These are phyloP conservation scores for Dicerorhinus sumatrensis DNA, from an alignment of 2,113 vertebrate species.

Conservation along the genomic window DNA sequence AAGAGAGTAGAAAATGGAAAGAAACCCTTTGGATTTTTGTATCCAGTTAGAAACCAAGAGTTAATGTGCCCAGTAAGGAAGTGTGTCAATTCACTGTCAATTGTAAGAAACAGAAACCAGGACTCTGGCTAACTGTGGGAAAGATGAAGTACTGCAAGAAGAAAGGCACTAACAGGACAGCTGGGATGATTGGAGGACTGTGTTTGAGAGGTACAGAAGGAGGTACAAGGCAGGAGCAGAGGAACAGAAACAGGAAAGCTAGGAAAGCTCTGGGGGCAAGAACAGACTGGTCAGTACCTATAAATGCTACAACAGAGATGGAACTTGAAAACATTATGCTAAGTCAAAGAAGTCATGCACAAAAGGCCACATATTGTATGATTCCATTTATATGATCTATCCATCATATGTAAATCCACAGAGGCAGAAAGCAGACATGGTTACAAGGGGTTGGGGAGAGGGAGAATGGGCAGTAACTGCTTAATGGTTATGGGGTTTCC, in stretches of 20 bases:
- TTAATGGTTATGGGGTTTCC: not conserved
- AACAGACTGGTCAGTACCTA: not conserved
- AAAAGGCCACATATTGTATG: not conserved
- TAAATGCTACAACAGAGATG: not conserved
- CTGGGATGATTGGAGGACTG: not conserved
- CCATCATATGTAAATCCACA: not conserved
- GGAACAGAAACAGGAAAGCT: not conserved
- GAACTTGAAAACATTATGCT: not conserved
- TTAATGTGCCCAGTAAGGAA: not conserved
- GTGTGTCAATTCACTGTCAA: not conserved
- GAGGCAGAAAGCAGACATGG: not conserved
- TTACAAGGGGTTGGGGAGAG: not conserved
- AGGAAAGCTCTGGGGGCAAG: not conserved
- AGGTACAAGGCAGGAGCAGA: not conserved
- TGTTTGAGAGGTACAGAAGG: not conserved
- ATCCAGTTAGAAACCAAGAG: not conserved
- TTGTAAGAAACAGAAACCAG: not conserved
- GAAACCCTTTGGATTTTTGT: not conserved
- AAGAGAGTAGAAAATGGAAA: not conserved
- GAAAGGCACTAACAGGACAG: not conserved
- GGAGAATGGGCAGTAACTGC: not conserved
- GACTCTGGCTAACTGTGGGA: not conserved
- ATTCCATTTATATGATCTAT: not conserved
- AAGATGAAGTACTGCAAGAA: not conserved
- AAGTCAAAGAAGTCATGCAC: not conserved